Evolutionary conservation across 2,113 vertebrate genomes (phyloP).

Genomic region (Paedocypris sp.): DNA sequence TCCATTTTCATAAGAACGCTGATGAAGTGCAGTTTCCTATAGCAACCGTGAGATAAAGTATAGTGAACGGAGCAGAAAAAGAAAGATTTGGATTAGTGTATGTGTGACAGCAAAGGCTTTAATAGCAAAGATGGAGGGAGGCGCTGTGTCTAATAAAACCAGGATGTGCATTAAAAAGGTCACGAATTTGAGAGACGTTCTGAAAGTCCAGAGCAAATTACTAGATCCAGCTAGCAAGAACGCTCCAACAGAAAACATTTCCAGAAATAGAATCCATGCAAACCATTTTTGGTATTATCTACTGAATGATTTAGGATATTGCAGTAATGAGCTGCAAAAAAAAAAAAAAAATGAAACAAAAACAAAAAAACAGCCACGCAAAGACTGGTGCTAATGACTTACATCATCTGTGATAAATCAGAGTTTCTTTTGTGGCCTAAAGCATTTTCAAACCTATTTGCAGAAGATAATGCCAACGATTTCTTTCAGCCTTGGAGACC

Average conservation of each 20-base stretch:
- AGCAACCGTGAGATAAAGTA: slow-evolving; percentile 1
- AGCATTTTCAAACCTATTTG: slow-evolving; percentile 65
- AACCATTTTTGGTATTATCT: no score
- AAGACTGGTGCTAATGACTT: slow-evolving; percentile 37
- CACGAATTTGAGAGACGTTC: background rate
- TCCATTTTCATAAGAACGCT: background rate
- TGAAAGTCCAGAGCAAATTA: background rate
- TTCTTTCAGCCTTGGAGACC: slow-evolving; percentile 48
- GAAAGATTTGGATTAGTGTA: slow-evolving; percentile 12
- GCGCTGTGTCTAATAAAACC: slow-evolving; percentile 4
- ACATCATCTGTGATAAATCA: slow-evolving; percentile 58
- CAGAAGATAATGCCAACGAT: slow-evolving; percentile 61
- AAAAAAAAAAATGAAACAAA: background rate
- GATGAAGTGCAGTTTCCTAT: slow-evolving; percentile 15
- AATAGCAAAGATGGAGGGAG: background rate
- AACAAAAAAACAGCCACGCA: slow-evolving; percentile 32
- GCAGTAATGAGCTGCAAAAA: background rate
- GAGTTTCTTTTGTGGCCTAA: slow-evolving; percentile 55
- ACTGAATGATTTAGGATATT: no score
- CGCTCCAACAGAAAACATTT: background rate
- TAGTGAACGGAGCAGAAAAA: background rate
- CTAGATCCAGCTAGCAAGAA: background rate
- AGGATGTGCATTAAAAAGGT: background rate
- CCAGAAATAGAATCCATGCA: no score
- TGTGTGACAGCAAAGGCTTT: background rate